These are phyloP conservation scores for Ophiothrix spiculata DNA, from an alignment of 35 echinoderm and acorn worm genomes.

Conservation along the genomic window DNA sequence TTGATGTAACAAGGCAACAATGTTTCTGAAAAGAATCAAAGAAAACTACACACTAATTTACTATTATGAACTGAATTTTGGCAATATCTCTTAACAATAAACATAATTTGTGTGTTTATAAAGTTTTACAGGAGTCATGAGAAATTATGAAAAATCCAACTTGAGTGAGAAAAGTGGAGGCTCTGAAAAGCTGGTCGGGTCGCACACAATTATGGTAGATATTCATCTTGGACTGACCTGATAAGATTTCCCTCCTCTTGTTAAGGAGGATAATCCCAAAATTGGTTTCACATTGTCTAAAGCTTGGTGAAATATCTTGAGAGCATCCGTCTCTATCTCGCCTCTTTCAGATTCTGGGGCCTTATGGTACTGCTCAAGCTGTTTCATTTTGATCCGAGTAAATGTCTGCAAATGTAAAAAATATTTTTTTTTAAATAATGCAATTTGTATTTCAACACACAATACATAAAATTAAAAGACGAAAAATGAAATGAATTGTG, in stretches of 20 bases:
- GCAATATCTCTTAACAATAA: background rate
- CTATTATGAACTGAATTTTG: too few relatives aligned
- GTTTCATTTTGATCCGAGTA: conserved; percentile 71
- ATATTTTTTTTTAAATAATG: too few relatives aligned
- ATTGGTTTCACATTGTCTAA: conserved; percentile 88
- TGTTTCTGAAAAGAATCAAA: too few relatives aligned
- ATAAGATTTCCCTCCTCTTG: conserved; percentile 64
- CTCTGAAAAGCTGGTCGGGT: too few relatives aligned
- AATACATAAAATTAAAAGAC: background rate
- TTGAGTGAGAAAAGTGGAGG: too few relatives aligned
- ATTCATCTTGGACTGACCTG: conserved; percentile 36
- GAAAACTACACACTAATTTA: too few relatives aligned
- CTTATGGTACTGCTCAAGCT: conserved; percentile 74
- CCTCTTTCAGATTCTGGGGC: conserved; percentile 46
- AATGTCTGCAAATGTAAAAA: conserved; percentile 61
- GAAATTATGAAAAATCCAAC: too few relatives aligned
- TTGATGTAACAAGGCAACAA: too few relatives aligned
- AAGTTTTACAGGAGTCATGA: too few relatives aligned
- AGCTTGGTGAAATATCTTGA: conserved; percentile 72
- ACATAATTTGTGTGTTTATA: too few relatives aligned
- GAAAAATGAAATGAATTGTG: too few relatives aligned
- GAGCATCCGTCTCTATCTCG: conserved; percentile 66
- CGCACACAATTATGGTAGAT: background rate
- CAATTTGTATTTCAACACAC: background rate
- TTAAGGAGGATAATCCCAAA: conserved; percentile 67